Evolutionary conservation across 2,113 vertebrate species (phyloP).

Genomic region (Gnathonemus echidnorhynchus): DNA sequence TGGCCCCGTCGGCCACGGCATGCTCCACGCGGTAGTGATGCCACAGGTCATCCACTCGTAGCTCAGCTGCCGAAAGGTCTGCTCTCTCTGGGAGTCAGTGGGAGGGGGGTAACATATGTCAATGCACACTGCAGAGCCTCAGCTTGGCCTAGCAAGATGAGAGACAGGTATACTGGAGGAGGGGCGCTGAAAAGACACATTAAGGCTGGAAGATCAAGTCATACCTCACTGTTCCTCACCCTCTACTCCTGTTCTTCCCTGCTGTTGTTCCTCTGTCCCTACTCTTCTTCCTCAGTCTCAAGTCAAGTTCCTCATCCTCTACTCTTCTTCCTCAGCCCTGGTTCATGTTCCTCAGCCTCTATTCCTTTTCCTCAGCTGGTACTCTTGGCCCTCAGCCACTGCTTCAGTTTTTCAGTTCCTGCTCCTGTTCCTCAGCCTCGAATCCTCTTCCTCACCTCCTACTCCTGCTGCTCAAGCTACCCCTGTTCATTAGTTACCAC

Average conservation of each 20-base stretch:
- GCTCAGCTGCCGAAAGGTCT: slow-evolving; percentile 70
- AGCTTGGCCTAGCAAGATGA: neutral
- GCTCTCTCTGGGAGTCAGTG: slow-evolving; percentile 56
- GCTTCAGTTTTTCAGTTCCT: neutral
- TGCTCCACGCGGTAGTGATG: slow-evolving; percentile 84
- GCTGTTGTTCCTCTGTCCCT: neutral
- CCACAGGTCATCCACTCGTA: slow-evolving; percentile 79
- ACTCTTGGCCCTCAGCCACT: neutral
- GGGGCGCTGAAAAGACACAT: neutral
- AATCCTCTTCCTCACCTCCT: neutral
- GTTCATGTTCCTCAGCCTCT: neutral
- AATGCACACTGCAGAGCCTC: neutral
- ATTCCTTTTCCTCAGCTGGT: neutral
- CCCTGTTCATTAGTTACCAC: neutral
- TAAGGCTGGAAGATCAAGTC: neutral
- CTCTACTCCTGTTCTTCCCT: neutral
- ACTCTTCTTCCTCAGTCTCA: neutral
- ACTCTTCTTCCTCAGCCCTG: no score
- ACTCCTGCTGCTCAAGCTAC: neutral
- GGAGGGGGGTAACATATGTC: neutral
- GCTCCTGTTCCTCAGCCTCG: neutral
- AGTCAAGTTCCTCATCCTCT: neutral
- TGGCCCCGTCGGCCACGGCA: slow-evolving; percentile 79
- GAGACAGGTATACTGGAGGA: neutral
- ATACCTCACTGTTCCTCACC: neutral